Conservation (phyloP, 2,113 vertebrate species). For the Thinocorus orbignyianus region DNA sequence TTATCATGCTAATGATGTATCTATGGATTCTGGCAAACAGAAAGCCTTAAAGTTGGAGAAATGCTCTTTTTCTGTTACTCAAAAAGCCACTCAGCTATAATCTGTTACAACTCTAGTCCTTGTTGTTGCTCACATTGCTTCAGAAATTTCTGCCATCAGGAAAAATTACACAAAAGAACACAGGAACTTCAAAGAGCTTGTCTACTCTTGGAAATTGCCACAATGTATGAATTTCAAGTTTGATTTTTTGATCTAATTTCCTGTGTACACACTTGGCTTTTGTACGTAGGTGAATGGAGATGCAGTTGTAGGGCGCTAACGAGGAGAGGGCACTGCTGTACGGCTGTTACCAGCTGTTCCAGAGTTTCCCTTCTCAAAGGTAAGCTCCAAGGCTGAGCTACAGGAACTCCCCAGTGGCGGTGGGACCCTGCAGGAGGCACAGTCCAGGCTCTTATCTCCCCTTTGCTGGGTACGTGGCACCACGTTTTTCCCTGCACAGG, state of each 20-base stretch:
- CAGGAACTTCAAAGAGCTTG: not conserved
- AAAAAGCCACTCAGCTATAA: not conserved
- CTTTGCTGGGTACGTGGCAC: not conserved
- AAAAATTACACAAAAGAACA: not conserved
- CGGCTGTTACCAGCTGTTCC: not conserved
- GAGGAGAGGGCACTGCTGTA: not conserved
- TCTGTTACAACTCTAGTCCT: not conserved
- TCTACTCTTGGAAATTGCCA: not conserved
- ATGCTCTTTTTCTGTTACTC: not conserved
- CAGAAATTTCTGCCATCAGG: not conserved
- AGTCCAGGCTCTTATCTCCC: not conserved
- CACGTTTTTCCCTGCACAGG: not conserved
- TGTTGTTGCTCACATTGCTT: not conserved
- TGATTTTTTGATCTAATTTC: not conserved
- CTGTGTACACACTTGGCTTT: not conserved
- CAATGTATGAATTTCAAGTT: not conserved
- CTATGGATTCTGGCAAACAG: constrained; percentile 6
- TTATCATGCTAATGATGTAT: not conserved
- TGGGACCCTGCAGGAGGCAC: not conserved
- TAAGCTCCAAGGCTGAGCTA: not conserved
- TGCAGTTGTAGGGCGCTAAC: not conserved
- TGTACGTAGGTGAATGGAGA: not conserved
- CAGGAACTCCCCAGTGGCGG: not conserved
- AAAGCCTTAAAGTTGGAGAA: constrained; percentile 26
- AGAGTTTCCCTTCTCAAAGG: not conserved